phyloP scores from a whole-genome alignment of 2,797 vertebrate species.

The Leptoclinus maculatus region DNA sequence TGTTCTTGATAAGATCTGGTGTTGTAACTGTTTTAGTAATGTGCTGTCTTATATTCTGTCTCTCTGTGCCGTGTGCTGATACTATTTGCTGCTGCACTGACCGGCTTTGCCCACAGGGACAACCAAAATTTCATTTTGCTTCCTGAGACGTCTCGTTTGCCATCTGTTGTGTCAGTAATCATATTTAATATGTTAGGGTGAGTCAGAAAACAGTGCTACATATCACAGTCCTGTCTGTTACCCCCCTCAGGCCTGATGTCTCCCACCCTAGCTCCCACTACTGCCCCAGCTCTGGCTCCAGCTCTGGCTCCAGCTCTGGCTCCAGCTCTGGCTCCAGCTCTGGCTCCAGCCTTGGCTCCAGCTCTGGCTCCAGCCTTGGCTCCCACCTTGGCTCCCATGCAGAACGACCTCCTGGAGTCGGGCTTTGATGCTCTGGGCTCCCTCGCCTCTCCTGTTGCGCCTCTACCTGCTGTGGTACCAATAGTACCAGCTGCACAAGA shows the following conservation, averaged over 20 bases:
- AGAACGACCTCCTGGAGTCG: conserved; percentile 91
- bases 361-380: conserved; percentile 81
- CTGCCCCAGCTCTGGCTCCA: conserved; percentile 78
- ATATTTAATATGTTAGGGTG: neutral
- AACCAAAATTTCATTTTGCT: neutral
- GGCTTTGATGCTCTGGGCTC: conserved; percentile 92
- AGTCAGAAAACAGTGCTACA: neutral
- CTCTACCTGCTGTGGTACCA: conserved; percentile 52
- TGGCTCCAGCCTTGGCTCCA: conserved; percentile 69
- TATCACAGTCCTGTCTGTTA: neutral
- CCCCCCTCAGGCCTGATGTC: conserved; percentile 81
- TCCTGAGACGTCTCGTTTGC: neutral
- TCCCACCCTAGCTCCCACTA: conserved; percentile 74
- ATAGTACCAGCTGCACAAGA: conserved; percentile 75
- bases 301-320: conserved; percentile 81
- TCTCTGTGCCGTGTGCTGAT: neutral
- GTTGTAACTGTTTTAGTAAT: neutral
- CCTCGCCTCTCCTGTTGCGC: conserved; percentile 71
- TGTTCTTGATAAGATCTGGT: neutral
- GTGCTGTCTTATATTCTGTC: neutral
- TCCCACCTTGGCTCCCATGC: conserved; percentile 76
- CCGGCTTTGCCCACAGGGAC: neutral
- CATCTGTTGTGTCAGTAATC: conserved; percentile 2
- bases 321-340: conserved; percentile 79
- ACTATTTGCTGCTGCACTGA: neutral